Evolutionary conservation across 2,888 invertebrate genomes (phyloP).

Genomic region (Agrochola litura): DNA sequence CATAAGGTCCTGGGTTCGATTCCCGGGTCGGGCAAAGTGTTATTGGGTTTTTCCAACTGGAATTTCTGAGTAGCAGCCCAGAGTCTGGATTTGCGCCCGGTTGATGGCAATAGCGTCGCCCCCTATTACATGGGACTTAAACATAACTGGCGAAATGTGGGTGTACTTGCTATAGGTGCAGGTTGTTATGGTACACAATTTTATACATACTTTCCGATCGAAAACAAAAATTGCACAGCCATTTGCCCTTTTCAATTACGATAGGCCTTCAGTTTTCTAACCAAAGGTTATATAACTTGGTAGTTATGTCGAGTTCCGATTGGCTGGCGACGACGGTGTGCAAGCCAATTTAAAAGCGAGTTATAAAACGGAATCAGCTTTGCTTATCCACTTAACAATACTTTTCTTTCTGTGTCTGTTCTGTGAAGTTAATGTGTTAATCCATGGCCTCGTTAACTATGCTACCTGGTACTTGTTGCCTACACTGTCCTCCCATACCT

Average conservation of each 20-base stretch:
- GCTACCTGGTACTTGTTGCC: too few relatives aligned
- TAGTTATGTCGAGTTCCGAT: slow-evolving; percentile 33
- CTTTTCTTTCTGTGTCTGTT: background rate
- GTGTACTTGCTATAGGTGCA: too few relatives aligned
- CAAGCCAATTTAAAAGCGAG: slow-evolving; percentile 30
- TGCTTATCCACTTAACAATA: background rate
- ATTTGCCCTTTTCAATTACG: slow-evolving; percentile 30
- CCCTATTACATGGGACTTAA: too few relatives aligned
- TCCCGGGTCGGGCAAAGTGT: too few relatives aligned
- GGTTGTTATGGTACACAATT: background rate
- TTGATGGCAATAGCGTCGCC: too few relatives aligned
- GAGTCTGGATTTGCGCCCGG: too few relatives aligned
- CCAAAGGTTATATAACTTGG: background rate
- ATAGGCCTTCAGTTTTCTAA: slow-evolving; percentile 5
- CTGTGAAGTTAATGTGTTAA: background rate
- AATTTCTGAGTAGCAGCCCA: too few relatives aligned
- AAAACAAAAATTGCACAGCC: background rate
- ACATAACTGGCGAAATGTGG: too few relatives aligned
- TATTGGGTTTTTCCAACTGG: too few relatives aligned
- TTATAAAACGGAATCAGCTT: slow-evolving; percentile 8
- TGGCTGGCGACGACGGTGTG: slow-evolving; percentile 11
- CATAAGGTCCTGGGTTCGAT: too few relatives aligned
- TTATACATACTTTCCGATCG: background rate
- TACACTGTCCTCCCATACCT: too few relatives aligned
- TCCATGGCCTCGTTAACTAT: too few relatives aligned